Evolutionary conservation across 2,888 invertebrate genomes (phyloP).

Genomic region (Pycnomerus fuliginosus): DNA sequence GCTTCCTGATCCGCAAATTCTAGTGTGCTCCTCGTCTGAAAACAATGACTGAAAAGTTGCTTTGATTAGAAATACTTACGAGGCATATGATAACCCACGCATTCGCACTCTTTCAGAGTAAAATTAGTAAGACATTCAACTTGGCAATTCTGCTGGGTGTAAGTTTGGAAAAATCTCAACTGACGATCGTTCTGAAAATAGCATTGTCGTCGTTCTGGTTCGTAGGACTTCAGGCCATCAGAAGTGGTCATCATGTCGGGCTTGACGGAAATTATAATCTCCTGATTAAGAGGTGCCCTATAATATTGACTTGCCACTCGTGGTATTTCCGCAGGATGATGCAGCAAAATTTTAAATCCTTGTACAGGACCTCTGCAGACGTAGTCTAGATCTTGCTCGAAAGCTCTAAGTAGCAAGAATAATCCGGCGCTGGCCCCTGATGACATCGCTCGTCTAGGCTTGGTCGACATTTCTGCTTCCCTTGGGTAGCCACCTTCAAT

Average conservation of each 20-base stretch:
- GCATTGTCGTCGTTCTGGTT: slow-evolving; percentile 66
- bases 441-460: slow-evolving; percentile 66
- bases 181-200: slow-evolving; percentile 67
- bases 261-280: slow-evolving; percentile 69
- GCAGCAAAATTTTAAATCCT: slow-evolving; percentile 71
- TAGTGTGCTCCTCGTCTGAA: slow-evolving; percentile 59
- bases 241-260: slow-evolving; percentile 78
- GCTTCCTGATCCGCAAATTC: slow-evolving; percentile 61
- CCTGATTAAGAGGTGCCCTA: slow-evolving; percentile 68
- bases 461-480: slow-evolving; percentile 57
- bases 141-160: slow-evolving; percentile 73
- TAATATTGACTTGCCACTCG: slow-evolving; percentile 69
- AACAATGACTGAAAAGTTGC: no score
- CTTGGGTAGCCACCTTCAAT: slow-evolving; percentile 64
- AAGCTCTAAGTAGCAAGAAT: slow-evolving; percentile 61
- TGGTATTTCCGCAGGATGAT: slow-evolving; percentile 69
- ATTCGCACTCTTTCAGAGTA: slow-evolving; percentile 62
- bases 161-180: slow-evolving; percentile 65
- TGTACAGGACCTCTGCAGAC: slow-evolving; percentile 72
- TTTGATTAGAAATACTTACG: slow-evolving; percentile 45
- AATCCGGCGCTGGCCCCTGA: slow-evolving; percentile 69
- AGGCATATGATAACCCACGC: slow-evolving; percentile 73
- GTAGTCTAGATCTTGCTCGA: slow-evolving; percentile 64
- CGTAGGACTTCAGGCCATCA: slow-evolving; percentile 63
- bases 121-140: slow-evolving; percentile 72